Percentiles rank a stretch among this genome's conserved stretches.
These are phyloP conservation scores for Phodopus roborovskii DNA, from an alignment of 2,113 vertebrate species.

Conservation along the genomic window DNA sequence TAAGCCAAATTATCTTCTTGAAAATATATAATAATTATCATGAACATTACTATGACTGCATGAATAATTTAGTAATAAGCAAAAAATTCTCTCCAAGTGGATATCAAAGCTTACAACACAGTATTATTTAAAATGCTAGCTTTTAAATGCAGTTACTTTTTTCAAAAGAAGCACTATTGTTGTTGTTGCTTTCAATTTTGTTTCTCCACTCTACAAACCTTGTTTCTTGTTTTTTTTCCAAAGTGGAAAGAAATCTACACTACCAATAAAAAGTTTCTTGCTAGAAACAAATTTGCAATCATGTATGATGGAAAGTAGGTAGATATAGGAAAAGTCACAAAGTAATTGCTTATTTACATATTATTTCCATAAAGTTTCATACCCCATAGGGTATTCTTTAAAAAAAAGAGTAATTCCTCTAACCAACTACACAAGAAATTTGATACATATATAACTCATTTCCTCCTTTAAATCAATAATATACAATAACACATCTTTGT, in stretches of 20 bases:
- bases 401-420: constrained; percentile 37
- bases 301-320: constrained; percentile 74
- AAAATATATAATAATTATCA: constrained; percentile 70
- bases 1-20: constrained; percentile 54
- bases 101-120: constrained; percentile 62
- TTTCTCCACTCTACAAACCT: constrained; percentile 52
- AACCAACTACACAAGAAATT: not conserved
- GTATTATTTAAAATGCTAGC: constrained; percentile 65
- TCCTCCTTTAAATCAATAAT: constrained; percentile 61
- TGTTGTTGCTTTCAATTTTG: constrained; percentile 61
- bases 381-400: constrained; percentile 63
- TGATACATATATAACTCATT: constrained; percentile 60
- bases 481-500: constrained; percentile 42
- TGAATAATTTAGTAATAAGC: constrained; percentile 72
- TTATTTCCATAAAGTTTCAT: constrained; percentile 81
- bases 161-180: constrained; percentile 48
- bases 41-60: constrained; percentile 64
- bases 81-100: constrained; percentile 1
- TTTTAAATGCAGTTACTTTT: constrained; percentile 67
- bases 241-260: constrained; percentile 52
- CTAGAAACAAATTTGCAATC: constrained; percentile 81
- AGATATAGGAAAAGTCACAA: constrained; percentile 81
- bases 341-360: constrained; percentile 83
- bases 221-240: constrained; percentile 53
- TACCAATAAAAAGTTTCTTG: constrained; percentile 75